Evolutionary conservation across 2,888 invertebrate genomes (phyloP), one percentile per base, ranked within the genome.

Genomic region (Cryptus viduatorius): DNA sequence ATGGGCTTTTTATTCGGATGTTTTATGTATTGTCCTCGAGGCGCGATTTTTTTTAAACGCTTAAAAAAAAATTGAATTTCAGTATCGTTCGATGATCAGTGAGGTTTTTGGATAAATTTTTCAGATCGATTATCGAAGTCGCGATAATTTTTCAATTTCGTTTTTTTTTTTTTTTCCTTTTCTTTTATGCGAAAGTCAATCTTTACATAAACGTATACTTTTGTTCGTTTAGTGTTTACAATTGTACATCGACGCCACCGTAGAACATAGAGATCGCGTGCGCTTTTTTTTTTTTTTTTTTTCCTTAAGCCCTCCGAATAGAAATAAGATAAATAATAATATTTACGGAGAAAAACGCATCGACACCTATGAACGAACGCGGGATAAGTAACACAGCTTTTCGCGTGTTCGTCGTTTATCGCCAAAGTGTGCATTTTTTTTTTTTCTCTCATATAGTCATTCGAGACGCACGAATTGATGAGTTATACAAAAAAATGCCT

Each of bases 181-280:
- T 14, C 19, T 19, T 53, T 8, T 56, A 81, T 81, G 84, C 78
- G 84, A 79, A 73, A 77, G 59, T 84, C 75, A 82, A 82, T 79
- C 50, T 81, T 84, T 82, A 79, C 79, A 82, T 79, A 79, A 84
- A 84, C 84, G 84, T 84, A 84, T 84, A 84, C 75, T 68, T 56
- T 83, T 75, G 48, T 56, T 75, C 72, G 72, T 56, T 67, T 76
- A 56, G 65, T 72, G 77, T 68, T 73, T 71, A 59, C 53, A 84
- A 82, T 73, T 79, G 78, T 79, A 82, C 82, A 82, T 79, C 71
- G 73, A 73, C 50, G 68, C 50, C 5, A 79, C 68, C 44, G 19
- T 61, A 61, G 61, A 68, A 73, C 73, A 65, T 24, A 79, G 78
- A 82, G 50, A 67, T 73, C 68, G 67, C 82, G 68, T 82, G 68